Evolutionary conservation across 2,113 vertebrate species (phyloP).

Genomic region (Chionis minor): DNA sequence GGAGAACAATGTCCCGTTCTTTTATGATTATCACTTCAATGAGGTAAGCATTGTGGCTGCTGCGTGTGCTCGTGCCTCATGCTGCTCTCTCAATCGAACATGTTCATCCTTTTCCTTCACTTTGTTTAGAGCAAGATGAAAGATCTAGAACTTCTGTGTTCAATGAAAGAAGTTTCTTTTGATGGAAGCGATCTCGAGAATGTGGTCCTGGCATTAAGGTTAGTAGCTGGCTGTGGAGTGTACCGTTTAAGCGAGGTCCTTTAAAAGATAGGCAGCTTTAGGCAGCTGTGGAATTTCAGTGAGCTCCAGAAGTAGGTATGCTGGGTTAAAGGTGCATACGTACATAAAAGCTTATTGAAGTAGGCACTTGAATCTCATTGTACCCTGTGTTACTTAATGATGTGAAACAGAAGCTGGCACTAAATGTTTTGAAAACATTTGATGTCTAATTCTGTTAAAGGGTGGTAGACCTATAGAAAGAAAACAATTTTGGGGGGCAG

Average conservation of each 20-base stretch:
- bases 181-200: slow-evolving; percentile 96
- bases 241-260: background rate
- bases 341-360: background rate
- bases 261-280: background rate
- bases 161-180: slow-evolving; percentile 93
- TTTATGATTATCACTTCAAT: slow-evolving; percentile 96
- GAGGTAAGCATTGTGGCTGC: slow-evolving; percentile 77
- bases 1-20: slow-evolving; percentile 94
- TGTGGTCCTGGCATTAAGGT: slow-evolving; percentile 91
- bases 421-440: background rate
- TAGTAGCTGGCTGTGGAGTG: slow-evolving; percentile 25
- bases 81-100: background rate
- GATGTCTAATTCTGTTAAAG: background rate
- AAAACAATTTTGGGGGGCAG: background rate
- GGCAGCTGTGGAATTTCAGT: background rate
- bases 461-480: background rate
- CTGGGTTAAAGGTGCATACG: background rate
- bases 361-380: background rate
- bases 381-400: background rate
- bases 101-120: background rate
- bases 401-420: background rate
- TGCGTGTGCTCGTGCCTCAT: background rate
- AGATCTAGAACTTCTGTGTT: slow-evolving; percentile 94
- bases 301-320: background rate
- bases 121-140: slow-evolving; percentile 92